Percentiles rank a stretch among this genome's conserved stretches.
These are phyloP conservation scores for Sebastes fasciatus DNA, from an alignment of 2,113 vertebrate genomes.

Conservation along the genomic window DNA sequence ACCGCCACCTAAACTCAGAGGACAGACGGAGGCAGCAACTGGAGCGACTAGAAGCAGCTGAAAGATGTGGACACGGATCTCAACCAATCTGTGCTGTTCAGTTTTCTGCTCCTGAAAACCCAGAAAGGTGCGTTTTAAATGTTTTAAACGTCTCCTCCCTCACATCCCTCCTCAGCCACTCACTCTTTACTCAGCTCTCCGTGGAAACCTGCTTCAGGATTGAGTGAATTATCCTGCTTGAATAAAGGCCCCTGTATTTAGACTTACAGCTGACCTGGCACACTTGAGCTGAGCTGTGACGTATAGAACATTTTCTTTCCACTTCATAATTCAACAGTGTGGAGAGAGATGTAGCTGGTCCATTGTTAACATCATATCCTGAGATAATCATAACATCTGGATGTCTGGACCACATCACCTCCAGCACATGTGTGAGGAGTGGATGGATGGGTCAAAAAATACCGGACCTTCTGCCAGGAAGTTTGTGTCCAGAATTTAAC, in stretches of 20 bases:
- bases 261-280: conserved; percentile 17
- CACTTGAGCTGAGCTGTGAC: conserved; percentile 24
- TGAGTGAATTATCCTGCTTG: conserved; percentile 20
- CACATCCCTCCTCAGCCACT: background rate
- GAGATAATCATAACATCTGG: conserved; percentile 54
- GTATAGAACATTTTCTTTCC: conserved; percentile 9
- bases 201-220: background rate
- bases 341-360: conserved; percentile 25
- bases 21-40: conserved; percentile 36
- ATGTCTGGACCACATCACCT: conserved; percentile 49
- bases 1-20: conserved; percentile 40
- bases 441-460: too few species aligned
- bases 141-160: conserved; percentile 5
- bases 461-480: too few species aligned
- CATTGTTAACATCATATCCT: conserved; percentile 47
- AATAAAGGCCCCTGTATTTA: conserved; percentile 32
- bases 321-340: conserved; percentile 25
- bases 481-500: too few species aligned
- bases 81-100: conserved; percentile 10
- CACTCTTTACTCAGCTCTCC: background rate
- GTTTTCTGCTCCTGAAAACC: conserved; percentile 8
- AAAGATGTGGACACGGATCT: conserved; percentile 32
- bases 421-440: conserved; percentile 2
- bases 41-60: conserved; percentile 29
- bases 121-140: conserved; percentile 29